These are phyloP conservation scores for Brachynemurus nebulosus DNA, from an alignment of 2,888 invertebrate species.

Conservation along the genomic window DNA sequence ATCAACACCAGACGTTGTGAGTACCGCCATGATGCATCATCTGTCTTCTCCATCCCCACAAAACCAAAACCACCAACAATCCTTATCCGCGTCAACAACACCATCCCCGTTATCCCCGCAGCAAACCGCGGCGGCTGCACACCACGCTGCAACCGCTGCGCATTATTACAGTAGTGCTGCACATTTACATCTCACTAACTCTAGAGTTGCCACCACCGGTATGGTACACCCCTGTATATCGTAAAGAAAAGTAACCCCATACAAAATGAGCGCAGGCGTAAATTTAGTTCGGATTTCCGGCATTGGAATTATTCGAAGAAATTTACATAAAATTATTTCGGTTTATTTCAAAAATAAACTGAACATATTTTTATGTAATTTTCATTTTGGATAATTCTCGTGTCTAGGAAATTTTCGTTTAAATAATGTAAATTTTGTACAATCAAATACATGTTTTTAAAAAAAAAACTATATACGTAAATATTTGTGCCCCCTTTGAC, in stretches of 20 bases:
- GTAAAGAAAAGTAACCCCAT: neutral
- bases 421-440: constrained; percentile 2
- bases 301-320: too few species aligned
- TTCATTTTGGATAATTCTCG: constrained; percentile 14
- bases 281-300: neutral
- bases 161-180: constrained; percentile 4
- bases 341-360: too few species aligned
- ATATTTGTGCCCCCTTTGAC: neutral
- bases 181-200: constrained; percentile 5
- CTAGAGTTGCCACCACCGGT: constrained; percentile 6
- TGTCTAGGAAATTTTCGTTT: too few species aligned
- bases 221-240: constrained; percentile 9
- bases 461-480: constrained; percentile 2
- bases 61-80: constrained; percentile 13
- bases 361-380: too few species aligned
- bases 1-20: constrained; percentile 93
- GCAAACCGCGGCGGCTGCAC: constrained; percentile 6
- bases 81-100: constrained; percentile 31
- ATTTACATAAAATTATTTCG: too few species aligned
- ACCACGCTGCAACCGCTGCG: neutral
- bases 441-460: neutral
- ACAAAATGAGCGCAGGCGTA: neutral
- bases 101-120: constrained; percentile 32
- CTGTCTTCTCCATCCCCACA: constrained; percentile 37
- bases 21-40: constrained; percentile 55